A percentile compares a stretch with the other conserved stretches of the same genome.
Conservation (phyloP, 2,888 invertebrate genomes). For the Ligdia adustata region DNA sequence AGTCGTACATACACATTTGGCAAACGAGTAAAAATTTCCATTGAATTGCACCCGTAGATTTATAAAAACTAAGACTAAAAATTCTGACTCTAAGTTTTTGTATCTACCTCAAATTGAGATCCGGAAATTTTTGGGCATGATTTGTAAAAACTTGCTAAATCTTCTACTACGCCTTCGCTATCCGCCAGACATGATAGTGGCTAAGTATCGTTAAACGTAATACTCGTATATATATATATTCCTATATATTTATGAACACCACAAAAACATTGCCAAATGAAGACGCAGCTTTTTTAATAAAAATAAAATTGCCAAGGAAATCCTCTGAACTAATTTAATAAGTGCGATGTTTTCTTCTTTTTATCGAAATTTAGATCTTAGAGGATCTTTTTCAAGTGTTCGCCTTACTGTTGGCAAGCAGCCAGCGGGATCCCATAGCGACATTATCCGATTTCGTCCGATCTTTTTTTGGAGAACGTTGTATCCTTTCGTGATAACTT, state of each 20-base stretch:
- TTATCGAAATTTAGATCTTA: conserved; percentile 52
- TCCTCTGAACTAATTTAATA: conserved; percentile 47
- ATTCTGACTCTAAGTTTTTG: too few relatives aligned
- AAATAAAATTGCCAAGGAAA: conserved; percentile 4
- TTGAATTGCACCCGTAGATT: conserved; percentile 1
- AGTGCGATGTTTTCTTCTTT: conserved; percentile 42
- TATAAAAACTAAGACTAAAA: neutral
- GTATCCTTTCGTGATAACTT: conserved; percentile 35
- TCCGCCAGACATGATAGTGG: too few relatives aligned
- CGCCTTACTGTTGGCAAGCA: conserved; percentile 53
- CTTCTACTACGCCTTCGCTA: too few relatives aligned
- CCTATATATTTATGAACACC: too few relatives aligned
- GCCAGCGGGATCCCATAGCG: conserved; percentile 65
- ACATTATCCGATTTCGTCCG: conserved; percentile 45
- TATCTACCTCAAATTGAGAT: too few relatives aligned
- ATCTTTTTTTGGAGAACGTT: conserved; percentile 29
- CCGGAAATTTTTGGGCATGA: too few relatives aligned
- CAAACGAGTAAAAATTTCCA: conserved; percentile 8
- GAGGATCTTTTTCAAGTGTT: conserved; percentile 46
- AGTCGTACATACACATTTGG: conserved; percentile 18
- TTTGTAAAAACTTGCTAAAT: too few relatives aligned
- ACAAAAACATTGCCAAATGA: neutral
- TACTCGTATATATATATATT: too few relatives aligned
- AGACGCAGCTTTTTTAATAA: neutral
- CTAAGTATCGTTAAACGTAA: too few relatives aligned